A percentile compares a stretch with the other conserved stretches of the same genome.
phyloP scores from a whole-genome alignment of 1,140 invertebrate species.

The Oedothorax gibbosus region DNA sequence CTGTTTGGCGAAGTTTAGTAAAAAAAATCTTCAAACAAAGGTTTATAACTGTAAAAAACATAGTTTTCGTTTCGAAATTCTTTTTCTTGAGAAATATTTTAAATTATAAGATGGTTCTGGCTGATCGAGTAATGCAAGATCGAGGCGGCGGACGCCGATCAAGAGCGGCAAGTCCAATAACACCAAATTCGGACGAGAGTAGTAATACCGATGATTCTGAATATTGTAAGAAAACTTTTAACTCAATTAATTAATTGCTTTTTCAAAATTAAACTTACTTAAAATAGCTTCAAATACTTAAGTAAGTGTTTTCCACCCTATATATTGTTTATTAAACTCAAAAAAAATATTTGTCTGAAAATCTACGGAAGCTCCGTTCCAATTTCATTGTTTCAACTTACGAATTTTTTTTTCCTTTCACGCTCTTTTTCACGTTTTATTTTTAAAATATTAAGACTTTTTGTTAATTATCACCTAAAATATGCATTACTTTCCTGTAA shows the following conservation, averaged over 20 bases:
- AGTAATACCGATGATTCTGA: conserved; percentile 68
- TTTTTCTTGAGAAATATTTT: neutral
- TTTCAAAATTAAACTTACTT: neutral
- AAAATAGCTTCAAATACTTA: neutral
- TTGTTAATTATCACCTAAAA: neutral
- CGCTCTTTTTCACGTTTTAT: neutral
- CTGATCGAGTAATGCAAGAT: conserved; percentile 83
- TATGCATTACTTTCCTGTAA: neutral
- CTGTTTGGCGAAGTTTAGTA: no score
- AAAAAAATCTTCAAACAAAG: no score
- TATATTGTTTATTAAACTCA: neutral
- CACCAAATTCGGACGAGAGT: conserved; percentile 77
- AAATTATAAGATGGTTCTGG: conserved; percentile 79
- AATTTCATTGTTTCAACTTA: neutral
- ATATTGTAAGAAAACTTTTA: conserved; percentile 63
- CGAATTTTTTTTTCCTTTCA: neutral
- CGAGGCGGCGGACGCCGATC: conserved; percentile 86
- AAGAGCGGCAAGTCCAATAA: conserved; percentile 85
- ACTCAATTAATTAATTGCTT: neutral
- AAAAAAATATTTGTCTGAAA: neutral
- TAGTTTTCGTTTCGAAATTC: no score
- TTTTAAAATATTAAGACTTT: neutral
- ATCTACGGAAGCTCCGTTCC: conserved; percentile 17
- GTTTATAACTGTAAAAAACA: no score
- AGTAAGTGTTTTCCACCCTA: neutral